Conservation (phyloP, 1,140 invertebrate species). For the Nixonia krombeini region DNA sequence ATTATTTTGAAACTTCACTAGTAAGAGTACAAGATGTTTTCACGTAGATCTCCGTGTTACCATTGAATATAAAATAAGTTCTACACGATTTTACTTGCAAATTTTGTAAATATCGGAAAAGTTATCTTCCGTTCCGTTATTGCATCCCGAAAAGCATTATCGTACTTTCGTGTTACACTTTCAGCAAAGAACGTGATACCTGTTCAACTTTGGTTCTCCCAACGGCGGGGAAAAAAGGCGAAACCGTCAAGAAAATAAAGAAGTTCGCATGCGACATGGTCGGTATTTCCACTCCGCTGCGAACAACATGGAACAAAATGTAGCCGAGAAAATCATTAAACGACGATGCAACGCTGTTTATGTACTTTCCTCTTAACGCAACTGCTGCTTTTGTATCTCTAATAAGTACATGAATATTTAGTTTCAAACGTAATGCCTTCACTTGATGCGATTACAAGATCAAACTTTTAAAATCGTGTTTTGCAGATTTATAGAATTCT, state of each 20-base stretch:
- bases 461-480: no score
- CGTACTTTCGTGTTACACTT: conserved; percentile 42
- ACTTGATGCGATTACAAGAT: no score
- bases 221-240: conserved; percentile 13
- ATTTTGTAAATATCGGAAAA: conserved; percentile 45
- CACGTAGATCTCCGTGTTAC: no score
- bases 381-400: neutral
- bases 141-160: conserved; percentile 44
- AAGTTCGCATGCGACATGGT: no score
- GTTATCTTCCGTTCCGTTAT: conserved; percentile 38
- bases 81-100: conserved; percentile 38
- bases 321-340: neutral
- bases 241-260: neutral
- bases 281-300: no score
- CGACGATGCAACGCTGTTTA: neutral
- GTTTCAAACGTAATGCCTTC: no score
- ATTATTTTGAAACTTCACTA: neutral
- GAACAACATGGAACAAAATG: neutral
- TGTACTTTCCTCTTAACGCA: neutral
- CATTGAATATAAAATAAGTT: no score
- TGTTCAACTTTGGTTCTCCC: conserved; percentile 43
- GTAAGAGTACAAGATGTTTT: no score
- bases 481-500: no score
- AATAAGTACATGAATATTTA: neutral
- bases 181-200: conserved; percentile 41